Evolutionary conservation across 2,888 invertebrate genomes (phyloP), one percentile per base, ranked within the genome.

Genomic region (Acrobasis consociella): DNA sequence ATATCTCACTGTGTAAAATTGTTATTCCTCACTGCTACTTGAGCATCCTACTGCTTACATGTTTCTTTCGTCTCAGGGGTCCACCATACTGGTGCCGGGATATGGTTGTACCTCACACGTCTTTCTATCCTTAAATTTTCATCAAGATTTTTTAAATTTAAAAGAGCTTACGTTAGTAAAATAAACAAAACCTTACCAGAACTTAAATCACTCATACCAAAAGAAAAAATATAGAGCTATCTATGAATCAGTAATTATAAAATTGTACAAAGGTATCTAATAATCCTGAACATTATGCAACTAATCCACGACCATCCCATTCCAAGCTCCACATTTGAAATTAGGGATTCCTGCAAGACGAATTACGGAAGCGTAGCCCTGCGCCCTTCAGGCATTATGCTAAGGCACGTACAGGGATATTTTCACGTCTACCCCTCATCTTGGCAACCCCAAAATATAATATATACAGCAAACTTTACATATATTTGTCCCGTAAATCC

Each of bases 401-500:
- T 82, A 80, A 82, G 82, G 91, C 92, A 92, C 92, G 92, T 90
- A 86, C 77, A 78, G 80, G 87, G 85, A 91, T 91, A 86, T 87
- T 91, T 91, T 86, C 92, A 92, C 92, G 92, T 87, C 83, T 81
- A 83, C 82, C 84, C 86, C 83, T 69, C 88, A 83, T 86, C 88
- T 86, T 82, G 84, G 84, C 88, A 81, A 87, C 90, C 92, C 91
- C 90, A 86, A 82, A 87, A 90, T 89, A 92, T 92, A 91, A 92
- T 92, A 91, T 90, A 91, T 91, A 87, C 87, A 81, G 86, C 86
- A 91, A 92, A 92, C 92, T 92, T 92, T 90, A 92, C 92, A 92
- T 92, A 92, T 92, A 92, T 92, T 92, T 92, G 92, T 91, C 87
- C 89, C 88, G 89, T 92, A 91, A 92, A 92, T 92, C 92, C 91